Evolutionary conservation across 1,140 invertebrate genomes (phyloP).

Genomic region (Magallana gigas): DNA sequence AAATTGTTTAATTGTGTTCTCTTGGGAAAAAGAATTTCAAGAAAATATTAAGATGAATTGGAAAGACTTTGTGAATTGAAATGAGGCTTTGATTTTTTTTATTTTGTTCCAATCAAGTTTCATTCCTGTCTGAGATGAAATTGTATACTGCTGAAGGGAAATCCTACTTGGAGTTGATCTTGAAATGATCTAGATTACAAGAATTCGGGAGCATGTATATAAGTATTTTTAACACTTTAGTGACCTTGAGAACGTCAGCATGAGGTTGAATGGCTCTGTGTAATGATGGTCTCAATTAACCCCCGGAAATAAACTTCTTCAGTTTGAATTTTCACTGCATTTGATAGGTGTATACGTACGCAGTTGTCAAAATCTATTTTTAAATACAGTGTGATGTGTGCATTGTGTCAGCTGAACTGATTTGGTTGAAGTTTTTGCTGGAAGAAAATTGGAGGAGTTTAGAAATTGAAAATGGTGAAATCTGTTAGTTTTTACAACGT

Average conservation of each 20-base stretch:
- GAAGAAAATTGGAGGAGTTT: not conserved
- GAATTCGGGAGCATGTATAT: no score
- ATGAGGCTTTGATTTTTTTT: no score
- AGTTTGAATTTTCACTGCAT: not conserved
- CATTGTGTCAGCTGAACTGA: not conserved
- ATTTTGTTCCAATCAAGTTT: no score
- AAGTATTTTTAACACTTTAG: no score
- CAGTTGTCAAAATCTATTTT: constrained; percentile 34
- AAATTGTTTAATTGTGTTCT: no score
- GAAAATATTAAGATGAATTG: no score
- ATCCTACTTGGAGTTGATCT: no score
- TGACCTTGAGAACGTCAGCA: not conserved
- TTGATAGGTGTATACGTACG: constrained; percentile 1
- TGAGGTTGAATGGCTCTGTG: not conserved
- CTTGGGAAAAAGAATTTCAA: no score
- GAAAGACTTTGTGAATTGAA: no score
- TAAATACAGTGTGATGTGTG: constrained; percentile 16
- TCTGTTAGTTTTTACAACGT: not conserved
- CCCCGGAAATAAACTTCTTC: not conserved
- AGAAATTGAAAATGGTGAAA: not conserved
- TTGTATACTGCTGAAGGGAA: no score
- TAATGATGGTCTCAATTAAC: not conserved
- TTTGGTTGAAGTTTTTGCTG: constrained; percentile 1
- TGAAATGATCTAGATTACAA: no score
- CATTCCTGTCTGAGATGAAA: no score